Percentiles rank a stretch among this genome's conserved stretches.
phyloP scores from a whole-genome alignment of 30 jellyfish, hydroid and myxozoan species.

The Hydractinia symbiolongicarpus region DNA sequence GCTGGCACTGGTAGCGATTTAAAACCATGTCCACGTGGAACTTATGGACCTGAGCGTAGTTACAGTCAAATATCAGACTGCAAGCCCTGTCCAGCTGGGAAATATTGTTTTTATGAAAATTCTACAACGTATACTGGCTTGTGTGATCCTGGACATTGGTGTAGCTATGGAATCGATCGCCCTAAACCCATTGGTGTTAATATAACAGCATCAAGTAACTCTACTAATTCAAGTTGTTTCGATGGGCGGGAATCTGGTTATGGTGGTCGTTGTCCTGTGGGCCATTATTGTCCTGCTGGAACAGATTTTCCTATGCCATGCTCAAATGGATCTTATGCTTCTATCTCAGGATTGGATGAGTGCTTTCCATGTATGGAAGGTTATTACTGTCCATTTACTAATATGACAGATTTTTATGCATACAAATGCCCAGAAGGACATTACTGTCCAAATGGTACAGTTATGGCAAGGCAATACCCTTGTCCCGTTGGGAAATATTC shows the following conservation, averaged over 20 bases:
- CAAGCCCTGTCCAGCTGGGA: constrained; percentile 96
- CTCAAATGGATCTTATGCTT: constrained; percentile 83
- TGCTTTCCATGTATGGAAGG: constrained; percentile 95
- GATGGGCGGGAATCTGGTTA: constrained; percentile 87
- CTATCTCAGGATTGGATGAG: constrained; percentile 50
- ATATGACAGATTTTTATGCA: constrained; percentile 70
- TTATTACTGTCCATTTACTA: constrained; percentile 72
- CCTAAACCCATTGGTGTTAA: constrained; percentile 81
- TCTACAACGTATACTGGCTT: constrained; percentile 72
- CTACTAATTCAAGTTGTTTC: constrained; percentile 37
- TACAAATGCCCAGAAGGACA: constrained; percentile 85
- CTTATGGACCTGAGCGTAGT: constrained; percentile 63
- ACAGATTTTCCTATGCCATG: constrained; percentile 71
- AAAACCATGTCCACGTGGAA: constrained; percentile 97
- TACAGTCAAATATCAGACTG: constrained; percentile 68
- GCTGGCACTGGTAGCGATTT: constrained; percentile 90
- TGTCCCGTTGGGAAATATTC: constrained; percentile 88
- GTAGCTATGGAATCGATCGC: constrained; percentile 86
- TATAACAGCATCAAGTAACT: constrained; percentile 30
- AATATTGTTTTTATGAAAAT: constrained; percentile 57
- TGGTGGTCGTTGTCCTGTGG: constrained; percentile 95
- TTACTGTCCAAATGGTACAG: constrained; percentile 94
- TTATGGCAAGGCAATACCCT: constrained; percentile 42
- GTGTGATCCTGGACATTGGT: constrained; percentile 89
- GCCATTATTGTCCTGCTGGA: constrained; percentile 82